Evolutionary conservation across 2,888 invertebrate genomes (phyloP).

Genomic region (Drosophila neoperkinsi): DNA sequence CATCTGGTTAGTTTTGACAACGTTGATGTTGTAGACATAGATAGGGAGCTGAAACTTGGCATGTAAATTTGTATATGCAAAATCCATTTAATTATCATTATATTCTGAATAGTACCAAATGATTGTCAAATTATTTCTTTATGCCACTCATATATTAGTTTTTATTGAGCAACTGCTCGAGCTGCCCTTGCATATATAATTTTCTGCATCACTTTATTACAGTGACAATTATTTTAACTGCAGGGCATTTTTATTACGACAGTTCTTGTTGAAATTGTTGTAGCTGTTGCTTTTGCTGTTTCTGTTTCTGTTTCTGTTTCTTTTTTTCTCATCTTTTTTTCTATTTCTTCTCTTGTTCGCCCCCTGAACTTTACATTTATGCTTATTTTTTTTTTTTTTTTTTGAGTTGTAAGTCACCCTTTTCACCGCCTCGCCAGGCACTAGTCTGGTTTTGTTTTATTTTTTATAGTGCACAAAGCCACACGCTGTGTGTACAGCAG

Average conservation of each 20-base stretch:
- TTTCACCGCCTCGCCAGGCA: constrained; percentile 16
- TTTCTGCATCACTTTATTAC: constrained; percentile 78
- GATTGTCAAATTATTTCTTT: not conserved
- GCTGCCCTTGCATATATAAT: constrained; percentile 65
- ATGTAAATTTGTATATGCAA: not conserved
- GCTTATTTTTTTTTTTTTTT: not conserved
- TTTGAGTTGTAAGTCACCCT: constrained; percentile 2
- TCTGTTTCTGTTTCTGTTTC: constrained; percentile 10
- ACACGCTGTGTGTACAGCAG: constrained; percentile 60
- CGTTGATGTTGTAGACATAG: accelerated
- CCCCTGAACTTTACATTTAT: constrained; percentile 24
- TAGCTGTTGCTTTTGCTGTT: constrained; percentile 13
- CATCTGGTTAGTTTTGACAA: not conserved
- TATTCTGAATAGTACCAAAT: not conserved
- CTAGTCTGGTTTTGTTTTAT: constrained; percentile 28
- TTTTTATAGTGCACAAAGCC: constrained; percentile 21
- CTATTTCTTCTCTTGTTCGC: not conserved
- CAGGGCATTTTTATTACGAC: constrained; percentile 78
- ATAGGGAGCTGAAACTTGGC: accelerated
- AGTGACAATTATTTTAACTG: constrained; percentile 81
- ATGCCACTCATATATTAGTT: not conserved
- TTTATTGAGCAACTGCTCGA: constrained; percentile 8
- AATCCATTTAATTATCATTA: not conserved
- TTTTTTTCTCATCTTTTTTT: not conserved
- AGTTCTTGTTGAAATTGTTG: constrained; percentile 62